Base-by-base conservation (phyloP, 2,888 invertebrate genomes). In the Agrochola macilenta region DNA sequence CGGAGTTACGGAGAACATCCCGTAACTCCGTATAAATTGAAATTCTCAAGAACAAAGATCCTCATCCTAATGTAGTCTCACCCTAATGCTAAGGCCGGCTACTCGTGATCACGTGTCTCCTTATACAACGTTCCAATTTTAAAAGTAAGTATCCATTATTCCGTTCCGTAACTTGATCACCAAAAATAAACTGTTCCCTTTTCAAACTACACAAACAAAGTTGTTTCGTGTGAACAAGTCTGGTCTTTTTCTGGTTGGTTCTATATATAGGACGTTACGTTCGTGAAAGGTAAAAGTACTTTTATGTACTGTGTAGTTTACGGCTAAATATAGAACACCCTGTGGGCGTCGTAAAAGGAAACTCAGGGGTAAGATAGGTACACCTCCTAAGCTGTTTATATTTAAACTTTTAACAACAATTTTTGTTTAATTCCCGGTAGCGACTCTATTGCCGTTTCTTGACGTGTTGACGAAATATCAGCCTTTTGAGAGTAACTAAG, bases 101-200 rank as follows among this genome's bases (percentile, higher is more conserved):
- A 35, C 84, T 75, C 82, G 84, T 79, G 84, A 69, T 20, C 43
- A 73, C 72, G 74, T 66, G 80, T 60, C 43, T 1, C 17, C 46
- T 58, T 75, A 72, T 1, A 61, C 61, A 83, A 75, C 46, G 52
- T n/a, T 26, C 80, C 52, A 69, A 49, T 49, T 35, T 66, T 69
- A 72, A 69, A 74, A 20, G 5, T 12, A 54, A 64, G 26, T 69
- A 64, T 72, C 52, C 52, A 74, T 60, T 65, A 57, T 26, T 43
- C n/a, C 14, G 23, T 39, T 60, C 23, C 26, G 54, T 20, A 77
- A 77, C 35, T 60, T 60, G 49, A 66, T 54, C 26, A 66, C 65
- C 26, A 26, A 74, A 80, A 74, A 79, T 69, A 82, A 60, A 26
- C 52, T 20, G 26, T 30, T 39, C n/a, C 35, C 23, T 78, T 69